phyloP scores from a whole-genome alignment of 1,140 invertebrate genomes.

The Drosophila equinoxialis region DNA sequence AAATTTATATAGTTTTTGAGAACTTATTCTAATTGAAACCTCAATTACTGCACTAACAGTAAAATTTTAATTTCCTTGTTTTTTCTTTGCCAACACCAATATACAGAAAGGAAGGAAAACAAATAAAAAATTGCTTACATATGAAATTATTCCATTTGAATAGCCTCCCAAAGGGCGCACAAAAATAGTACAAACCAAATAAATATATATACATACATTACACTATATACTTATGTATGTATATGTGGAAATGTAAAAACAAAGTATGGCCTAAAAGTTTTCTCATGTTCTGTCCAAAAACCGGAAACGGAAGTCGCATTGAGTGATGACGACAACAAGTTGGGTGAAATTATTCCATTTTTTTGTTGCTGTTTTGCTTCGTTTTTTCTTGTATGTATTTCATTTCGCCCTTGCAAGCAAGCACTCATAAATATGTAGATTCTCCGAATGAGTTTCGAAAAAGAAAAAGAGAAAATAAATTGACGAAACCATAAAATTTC shows the following conservation, averaged over 20 bases:
- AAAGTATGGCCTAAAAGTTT: conserved; percentile 63
- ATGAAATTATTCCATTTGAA: conserved; percentile 58
- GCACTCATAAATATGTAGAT: conserved; percentile 69
- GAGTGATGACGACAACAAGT: conserved; percentile 40
- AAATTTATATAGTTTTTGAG: not conserved
- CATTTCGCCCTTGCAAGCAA: conserved; percentile 28
- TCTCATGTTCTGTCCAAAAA: conserved; percentile 61
- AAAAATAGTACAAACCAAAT: conserved; percentile 13
- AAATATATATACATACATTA: not conserved
- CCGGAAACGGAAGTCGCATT: conserved; percentile 70
- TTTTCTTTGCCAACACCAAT: conserved; percentile 10
- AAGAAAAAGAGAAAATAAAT: conserved; percentile 17
- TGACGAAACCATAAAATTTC: conserved; percentile 9
- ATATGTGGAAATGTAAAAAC: conserved; percentile 50
- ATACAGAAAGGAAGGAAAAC: conserved; percentile 20
- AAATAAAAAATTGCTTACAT: conserved; percentile 48
- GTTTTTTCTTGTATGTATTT: conserved; percentile 24
- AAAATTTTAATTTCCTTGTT: not conserved
- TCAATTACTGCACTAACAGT: not conserved
- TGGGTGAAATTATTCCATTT: conserved; percentile 57
- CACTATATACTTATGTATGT: conserved; percentile 7
- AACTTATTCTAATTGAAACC: not conserved
- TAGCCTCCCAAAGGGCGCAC: conserved; percentile 27
- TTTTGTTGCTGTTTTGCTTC: not conserved
- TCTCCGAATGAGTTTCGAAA: conserved; percentile 9